Evolutionary conservation across 2,797 vertebrate genomes (phyloP).

Genomic region (Enteromius argenteus): DNA sequence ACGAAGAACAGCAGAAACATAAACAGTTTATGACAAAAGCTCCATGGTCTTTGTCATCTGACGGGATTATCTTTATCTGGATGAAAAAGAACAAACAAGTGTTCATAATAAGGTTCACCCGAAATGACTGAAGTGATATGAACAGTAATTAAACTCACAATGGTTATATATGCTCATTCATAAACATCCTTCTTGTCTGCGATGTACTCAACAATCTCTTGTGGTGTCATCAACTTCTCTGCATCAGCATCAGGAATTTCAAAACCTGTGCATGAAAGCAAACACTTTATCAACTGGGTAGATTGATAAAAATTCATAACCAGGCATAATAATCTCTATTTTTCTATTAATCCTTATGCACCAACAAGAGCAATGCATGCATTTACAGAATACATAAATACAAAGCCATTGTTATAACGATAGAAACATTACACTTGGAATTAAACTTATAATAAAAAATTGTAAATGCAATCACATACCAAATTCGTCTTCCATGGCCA

Average conservation of each 20-base stretch:
- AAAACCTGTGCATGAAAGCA: constrained; percentile 74
- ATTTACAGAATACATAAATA: neutral
- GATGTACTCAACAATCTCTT: constrained; percentile 87
- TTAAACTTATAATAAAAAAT: neutral
- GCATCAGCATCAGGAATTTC: constrained; percentile 87
- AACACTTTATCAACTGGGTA: neutral
- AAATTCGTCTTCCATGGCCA: constrained; percentile 90
- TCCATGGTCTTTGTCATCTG: neutral
- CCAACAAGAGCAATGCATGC: neutral
- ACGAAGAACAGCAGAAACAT: neutral
- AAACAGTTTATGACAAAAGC: constrained; percentile 4
- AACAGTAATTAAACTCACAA: constrained; percentile 16
- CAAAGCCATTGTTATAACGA: too few species aligned
- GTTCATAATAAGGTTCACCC: neutral
- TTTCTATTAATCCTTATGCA: neutral
- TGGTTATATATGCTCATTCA: constrained; percentile 68
- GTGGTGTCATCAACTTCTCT: constrained; percentile 86
- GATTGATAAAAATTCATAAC: neutral
- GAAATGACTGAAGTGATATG: neutral
- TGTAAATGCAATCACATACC: constrained; percentile 69
- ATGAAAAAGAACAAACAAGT: neutral
- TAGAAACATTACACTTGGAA: neutral
- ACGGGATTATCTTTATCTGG: constrained; percentile 54
- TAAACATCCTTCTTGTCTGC: constrained; percentile 86
- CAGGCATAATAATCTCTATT: neutral